Evolutionary conservation across 2,797 vertebrate species (phyloP).

Genomic region (Vireo griseus): DNA sequence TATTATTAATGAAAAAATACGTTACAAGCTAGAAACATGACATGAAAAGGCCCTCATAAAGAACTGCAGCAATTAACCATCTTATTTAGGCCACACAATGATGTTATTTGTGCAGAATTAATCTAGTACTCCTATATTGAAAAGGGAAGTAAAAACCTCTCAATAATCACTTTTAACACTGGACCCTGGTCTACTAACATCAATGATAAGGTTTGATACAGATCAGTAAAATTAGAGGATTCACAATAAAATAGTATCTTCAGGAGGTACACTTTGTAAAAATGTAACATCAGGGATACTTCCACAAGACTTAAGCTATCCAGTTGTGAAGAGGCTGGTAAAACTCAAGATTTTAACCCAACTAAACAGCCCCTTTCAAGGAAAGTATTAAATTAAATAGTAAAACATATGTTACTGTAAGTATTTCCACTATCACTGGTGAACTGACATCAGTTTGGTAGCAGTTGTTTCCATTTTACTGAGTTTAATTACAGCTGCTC

Average conservation of each 20-base stretch:
- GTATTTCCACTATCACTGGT: background rate
- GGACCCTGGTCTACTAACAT: background rate
- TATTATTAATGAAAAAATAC: background rate
- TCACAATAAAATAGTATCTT: background rate
- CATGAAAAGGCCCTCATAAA: background rate
- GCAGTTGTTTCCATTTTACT: background rate
- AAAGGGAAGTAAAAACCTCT: background rate
- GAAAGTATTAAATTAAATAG: background rate
- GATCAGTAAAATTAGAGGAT: background rate
- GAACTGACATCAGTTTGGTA: background rate
- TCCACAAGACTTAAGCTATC: background rate
- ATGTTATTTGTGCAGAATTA: background rate
- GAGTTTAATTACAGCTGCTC: background rate
- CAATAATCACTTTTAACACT: background rate
- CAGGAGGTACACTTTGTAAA: background rate
- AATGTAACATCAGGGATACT: background rate
- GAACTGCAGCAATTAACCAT: background rate
- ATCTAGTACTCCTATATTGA: background rate
- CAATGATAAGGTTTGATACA: background rate
- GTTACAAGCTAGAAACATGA: background rate
- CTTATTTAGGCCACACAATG: background rate
- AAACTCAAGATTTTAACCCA: background rate
- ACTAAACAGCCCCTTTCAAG: background rate
- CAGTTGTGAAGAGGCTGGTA: background rate
- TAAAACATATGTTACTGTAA: background rate